Evolutionary conservation across 2,888 invertebrate species (phyloP), one percentile per base, ranked within the genome.

Genomic region (Eupithecia dodoneata): DNA sequence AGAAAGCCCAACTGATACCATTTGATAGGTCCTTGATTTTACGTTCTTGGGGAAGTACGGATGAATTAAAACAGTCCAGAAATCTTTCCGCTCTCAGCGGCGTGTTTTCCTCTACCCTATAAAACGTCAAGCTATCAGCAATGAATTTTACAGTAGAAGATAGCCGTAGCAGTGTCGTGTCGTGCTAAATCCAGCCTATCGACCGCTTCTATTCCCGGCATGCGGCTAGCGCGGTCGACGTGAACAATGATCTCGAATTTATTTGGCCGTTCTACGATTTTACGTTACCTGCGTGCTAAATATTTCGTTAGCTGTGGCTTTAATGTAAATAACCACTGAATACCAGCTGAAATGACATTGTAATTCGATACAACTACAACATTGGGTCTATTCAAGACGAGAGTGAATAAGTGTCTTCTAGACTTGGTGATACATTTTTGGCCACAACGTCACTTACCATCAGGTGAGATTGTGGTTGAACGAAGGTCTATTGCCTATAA

Each of bases 181-280:
- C 76, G 79, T 70, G 73, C 79, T 76, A 73, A 78, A 79, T 81
- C 79, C 78, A 74, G 78, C 76, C 71, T 79, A 81, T 81, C 81
- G 81, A 81, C 76, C 81, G 79, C 65, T 73, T 72, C 72, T 77
- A 69, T 77, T 74, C 72, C 45, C 63, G 76, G 73, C 77, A 52
- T 70, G 78, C 76, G 74, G 71, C 73, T 75, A 72, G 4, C 69
- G 72, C 78, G 41, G 65, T 72, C 71, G 69, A 65, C 74, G 69
- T 72, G 75, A 74, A 78, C 78, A 80, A 79, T 80, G 78, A 78
- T 80, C 74, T 76, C 74, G 47, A 72, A 77, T 80, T 79, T 80
- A 80, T 80, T 77, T 69, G 78, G 72, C 78, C 75, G 73, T 73
- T 79, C 70, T 74, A 75, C 73, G 77, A 73, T 74, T 79, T 70